Base-by-base conservation (phyloP, 2,888 invertebrate genomes). In the Thyatira batis region DNA sequence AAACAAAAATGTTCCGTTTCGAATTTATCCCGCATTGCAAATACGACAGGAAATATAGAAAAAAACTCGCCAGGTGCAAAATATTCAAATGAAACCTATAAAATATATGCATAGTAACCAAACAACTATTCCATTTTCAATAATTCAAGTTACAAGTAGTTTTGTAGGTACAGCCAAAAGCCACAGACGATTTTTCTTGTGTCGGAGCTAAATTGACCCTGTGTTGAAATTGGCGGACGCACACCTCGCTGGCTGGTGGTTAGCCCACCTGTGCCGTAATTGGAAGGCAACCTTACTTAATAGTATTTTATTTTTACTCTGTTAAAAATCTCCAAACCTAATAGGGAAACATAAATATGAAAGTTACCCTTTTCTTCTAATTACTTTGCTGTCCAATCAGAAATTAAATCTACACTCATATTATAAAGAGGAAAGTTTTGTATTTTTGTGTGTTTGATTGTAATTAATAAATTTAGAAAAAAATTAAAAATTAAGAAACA, bases 201-300 rank as follows among this genome's bases (percentile, higher is more conserved):
- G 25, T 46, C 13, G 23, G n/a, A 27, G 9, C 27, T 27, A 27
- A 27, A 48, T 27, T 28, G n/a, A 48, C 48, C 48, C 5, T 10
- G 17, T 20, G 27, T 17, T 48, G 48, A 48, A 48, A 20, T 48
- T 48, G 17, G 13, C 39, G 39, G 1, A 17, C 39, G 39, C 17
- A 17, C 39, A 25, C 45, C 10, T 9, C 13, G 13, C 25, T 25
- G 45, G 25, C 8, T 25, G 25, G 23, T 0, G 45, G 21, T 25
- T 46, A 46, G 13, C 45, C 45, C 45, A 46, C 45, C 45, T 46
- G 45, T 9, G 45, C 23, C 45, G 17, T 23, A 46, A 46, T 25
- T 46, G 23, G 23, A 46, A 27, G 13, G n/a, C 20, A 13, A 13
- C 9, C 25, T 39, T 39, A 39, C 11, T 17, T 39, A 17, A 13